phyloP scores from a whole-genome alignment of 2,113 vertebrate species.

The Hymenochirus boettgeri region DNA sequence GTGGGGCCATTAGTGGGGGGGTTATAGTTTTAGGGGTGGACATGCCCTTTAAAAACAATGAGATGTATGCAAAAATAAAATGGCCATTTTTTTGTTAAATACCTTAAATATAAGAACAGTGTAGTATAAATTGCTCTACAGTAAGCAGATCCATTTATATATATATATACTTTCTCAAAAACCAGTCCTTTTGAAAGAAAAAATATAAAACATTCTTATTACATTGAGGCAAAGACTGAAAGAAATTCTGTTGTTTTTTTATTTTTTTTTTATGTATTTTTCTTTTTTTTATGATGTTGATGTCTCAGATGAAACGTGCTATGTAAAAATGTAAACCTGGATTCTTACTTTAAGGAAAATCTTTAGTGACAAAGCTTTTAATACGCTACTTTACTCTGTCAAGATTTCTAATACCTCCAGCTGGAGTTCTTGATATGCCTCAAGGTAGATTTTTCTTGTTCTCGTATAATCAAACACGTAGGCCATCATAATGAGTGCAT shows the following conservation, averaged over 20 bases:
- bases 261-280: conserved; percentile 47
- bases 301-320: conserved; percentile 50
- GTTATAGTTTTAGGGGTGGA: too few relatives aligned
- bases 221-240: conserved; percentile 44
- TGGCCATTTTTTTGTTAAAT: too few relatives aligned
- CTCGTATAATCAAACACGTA: conserved; percentile 63
- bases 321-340: conserved; percentile 39
- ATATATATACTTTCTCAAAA: conserved; percentile 53
- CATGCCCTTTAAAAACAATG: too few relatives aligned
- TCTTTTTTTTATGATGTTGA: too few relatives aligned
- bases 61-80: too few relatives aligned
- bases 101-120: too few relatives aligned
- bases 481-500: conserved; percentile 52
- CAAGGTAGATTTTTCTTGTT: conserved; percentile 56
- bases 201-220: conserved; percentile 48
- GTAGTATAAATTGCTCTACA: conserved; percentile 2
- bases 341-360: conserved; percentile 51
- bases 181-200: conserved; percentile 46
- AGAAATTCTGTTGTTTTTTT: conserved; percentile 42
- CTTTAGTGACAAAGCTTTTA: conserved; percentile 53
- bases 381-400: conserved; percentile 57
- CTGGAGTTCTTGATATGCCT: conserved; percentile 50
- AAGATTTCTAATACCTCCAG: conserved; percentile 53
- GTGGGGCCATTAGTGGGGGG: too few relatives aligned
- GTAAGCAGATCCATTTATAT: too few relatives aligned